Percentiles rank a stretch among this genome's conserved stretches.
phyloP scores from a whole-genome alignment of 2,797 vertebrate species.

The Ciconia nigra region DNA sequence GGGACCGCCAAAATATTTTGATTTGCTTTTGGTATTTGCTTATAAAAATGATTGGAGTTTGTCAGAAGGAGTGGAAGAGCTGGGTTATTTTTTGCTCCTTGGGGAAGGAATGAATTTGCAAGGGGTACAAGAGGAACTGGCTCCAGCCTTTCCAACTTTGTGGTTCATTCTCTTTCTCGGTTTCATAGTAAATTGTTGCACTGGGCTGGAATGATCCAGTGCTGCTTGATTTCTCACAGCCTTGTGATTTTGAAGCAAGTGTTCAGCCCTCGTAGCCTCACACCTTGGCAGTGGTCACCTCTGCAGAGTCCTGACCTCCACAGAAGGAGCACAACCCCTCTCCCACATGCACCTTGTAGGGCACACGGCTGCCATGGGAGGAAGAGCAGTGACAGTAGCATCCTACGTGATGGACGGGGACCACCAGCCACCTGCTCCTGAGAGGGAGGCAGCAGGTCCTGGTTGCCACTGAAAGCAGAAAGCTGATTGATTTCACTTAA shows the following conservation, averaged over 20 bases:
- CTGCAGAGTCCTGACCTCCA: neutral
- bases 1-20: conserved; percentile 30
- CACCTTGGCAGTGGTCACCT: neutral
- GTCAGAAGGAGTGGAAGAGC: neutral
- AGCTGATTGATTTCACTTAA: neutral
- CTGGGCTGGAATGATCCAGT: neutral
- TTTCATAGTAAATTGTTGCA: neutral
- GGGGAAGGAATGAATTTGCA: neutral
- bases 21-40: conserved; percentile 38
- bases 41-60: conserved; percentile 17
- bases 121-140: neutral
- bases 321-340: neutral
- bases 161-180: neutral
- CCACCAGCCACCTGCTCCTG: neutral
- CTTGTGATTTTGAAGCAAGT: neutral
- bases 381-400: neutral
- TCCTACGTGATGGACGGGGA: neutral
- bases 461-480: neutral
- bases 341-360: neutral
- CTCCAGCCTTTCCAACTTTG: neutral
- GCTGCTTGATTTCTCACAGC: neutral
- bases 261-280: neutral
- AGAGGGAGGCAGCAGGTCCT: neutral
- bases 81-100: neutral
- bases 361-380: neutral